Conservation (phyloP, 2,113 vertebrate species). For the zebrafish (Danio rerio) region GRCz12tu NC_133195.1:14578501-14579000, state of each 20-base stretch:
- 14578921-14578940: too few relatives aligned
- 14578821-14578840: neutral
- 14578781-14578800: neutral
- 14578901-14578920: neutral
- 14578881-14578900: neutral
- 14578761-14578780: neutral
- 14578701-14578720: neutral
- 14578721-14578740: neutral
- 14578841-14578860: neutral
- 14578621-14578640: constrained; percentile 4
- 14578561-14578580: neutral
- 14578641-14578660: neutral
- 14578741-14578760: neutral
- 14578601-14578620: neutral
- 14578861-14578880: neutral
- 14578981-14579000: too few relatives aligned
- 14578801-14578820: neutral
- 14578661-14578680: neutral
- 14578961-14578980: too few relatives aligned
- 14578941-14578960: too few relatives aligned
- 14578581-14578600: neutral
- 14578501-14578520: neutral
- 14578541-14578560: neutral
- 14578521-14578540: neutral
- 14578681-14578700: constrained; percentile 6